Evolutionary conservation across 2,888 invertebrate species (phyloP).

Genomic region (Pteria penguin): DNA sequence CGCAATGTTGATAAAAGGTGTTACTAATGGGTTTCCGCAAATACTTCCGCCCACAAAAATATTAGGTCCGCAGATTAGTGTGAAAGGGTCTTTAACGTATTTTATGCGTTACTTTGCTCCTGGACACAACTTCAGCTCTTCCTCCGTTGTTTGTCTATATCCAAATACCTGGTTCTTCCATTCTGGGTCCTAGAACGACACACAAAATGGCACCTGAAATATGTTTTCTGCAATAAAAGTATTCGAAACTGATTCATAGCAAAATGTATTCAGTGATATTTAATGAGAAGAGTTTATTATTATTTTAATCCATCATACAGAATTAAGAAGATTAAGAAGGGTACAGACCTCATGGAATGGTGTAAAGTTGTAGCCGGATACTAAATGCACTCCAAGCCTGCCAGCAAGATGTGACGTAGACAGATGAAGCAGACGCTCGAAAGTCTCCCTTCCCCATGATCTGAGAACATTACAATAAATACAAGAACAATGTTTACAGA

Average conservation of each 20-base stretch:
- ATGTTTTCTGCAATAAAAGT: too few species aligned
- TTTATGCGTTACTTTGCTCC: neutral
- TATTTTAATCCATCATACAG: neutral
- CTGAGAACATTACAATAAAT: too few species aligned
- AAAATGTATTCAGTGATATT: neutral
- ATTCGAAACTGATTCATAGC: too few species aligned
- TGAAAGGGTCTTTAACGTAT: too few species aligned
- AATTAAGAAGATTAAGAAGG: neutral
- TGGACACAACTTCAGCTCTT: neutral
- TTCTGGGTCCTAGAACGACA: neutral
- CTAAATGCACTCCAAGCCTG: slow-evolving; percentile 43
- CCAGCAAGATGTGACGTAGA: slow-evolving; percentile 35
- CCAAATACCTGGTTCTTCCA: neutral
- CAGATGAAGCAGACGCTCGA: slow-evolving; percentile 42
- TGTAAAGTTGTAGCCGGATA: slow-evolving; percentile 49
- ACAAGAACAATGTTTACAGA: too few species aligned
- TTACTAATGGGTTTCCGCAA: neutral
- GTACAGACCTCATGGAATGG: neutral
- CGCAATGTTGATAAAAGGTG: too few species aligned
- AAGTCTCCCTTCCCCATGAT: slow-evolving; percentile 45
- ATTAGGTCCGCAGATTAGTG: too few species aligned
- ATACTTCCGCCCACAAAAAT: too few species aligned
- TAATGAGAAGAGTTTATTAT: neutral
- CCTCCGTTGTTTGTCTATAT: neutral
- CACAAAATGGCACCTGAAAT: too few species aligned